phyloP scores from a whole-genome alignment of 1,140 invertebrate genomes.

The Sminthurinus signatus region DNA sequence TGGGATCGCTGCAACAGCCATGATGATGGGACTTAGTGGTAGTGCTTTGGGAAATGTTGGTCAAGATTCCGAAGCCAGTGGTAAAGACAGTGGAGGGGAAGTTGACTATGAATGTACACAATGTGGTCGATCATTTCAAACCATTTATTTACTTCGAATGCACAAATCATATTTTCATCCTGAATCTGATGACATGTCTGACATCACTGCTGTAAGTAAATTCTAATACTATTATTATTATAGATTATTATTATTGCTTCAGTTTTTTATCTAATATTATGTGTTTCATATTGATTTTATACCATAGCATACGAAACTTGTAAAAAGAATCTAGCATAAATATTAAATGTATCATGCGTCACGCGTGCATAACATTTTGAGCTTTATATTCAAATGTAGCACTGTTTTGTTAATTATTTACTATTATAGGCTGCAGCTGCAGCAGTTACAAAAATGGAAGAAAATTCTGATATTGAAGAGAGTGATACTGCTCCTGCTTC shows the following conservation, averaged over 20 bases:
- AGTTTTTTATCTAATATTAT: no score
- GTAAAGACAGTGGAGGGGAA: constrained; percentile 5
- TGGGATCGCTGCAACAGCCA: constrained; percentile 4
- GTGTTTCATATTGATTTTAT: no score
- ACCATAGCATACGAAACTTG: no score
- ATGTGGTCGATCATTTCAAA: constrained; percentile 55
- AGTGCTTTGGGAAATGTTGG: not conserved
- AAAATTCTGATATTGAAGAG: constrained; percentile 8
- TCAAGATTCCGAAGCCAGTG: not conserved
- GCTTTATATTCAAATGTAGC: no score
- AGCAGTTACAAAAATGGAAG: constrained; percentile 8
- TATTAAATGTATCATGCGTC: no score
- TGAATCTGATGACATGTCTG: constrained; percentile 22
- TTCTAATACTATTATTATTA: no score
- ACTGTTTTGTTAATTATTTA: no score
- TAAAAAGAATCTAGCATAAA: no score
- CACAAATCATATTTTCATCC: constrained; percentile 51
- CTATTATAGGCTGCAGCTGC: not conserved
- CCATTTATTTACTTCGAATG: constrained; percentile 50
- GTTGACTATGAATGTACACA: constrained; percentile 51
- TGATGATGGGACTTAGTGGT: not conserved
- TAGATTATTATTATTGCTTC: no score
- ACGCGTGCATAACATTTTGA: no score
- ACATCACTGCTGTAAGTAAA: constrained; percentile 14
- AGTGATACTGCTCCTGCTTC: not conserved